Evolutionary conservation across 2,797 vertebrate species (phyloP).

Genomic region (Dendrocincla tyrannina): DNA sequence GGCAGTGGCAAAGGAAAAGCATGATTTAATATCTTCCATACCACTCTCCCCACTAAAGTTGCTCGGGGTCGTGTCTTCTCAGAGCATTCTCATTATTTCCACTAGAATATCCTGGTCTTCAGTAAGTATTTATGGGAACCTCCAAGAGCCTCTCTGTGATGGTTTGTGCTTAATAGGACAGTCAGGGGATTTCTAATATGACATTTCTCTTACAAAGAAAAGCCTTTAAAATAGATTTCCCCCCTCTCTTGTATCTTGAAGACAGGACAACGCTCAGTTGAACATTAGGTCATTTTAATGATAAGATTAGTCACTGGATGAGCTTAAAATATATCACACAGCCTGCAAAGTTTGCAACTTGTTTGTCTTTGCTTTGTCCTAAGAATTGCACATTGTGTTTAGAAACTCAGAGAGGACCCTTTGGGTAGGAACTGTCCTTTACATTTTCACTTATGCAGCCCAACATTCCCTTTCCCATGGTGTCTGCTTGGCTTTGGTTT

Average conservation of each 20-base stretch:
- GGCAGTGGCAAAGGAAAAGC: slow-evolving; percentile 56
- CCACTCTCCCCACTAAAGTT: neutral
- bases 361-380: slow-evolving; percentile 24
- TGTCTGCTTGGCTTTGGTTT: slow-evolving; percentile 55
- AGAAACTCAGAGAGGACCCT: slow-evolving; percentile 16
- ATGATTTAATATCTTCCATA: slow-evolving; percentile 55
- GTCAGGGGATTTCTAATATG: neutral
- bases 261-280: slow-evolving; percentile 31
- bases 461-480: slow-evolving; percentile 22
- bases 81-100: slow-evolving; percentile 43
- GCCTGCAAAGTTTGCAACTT: neutral
- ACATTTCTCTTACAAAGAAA: neutral
- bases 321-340: slow-evolving; percentile 22
- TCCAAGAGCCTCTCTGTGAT: neutral
- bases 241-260: neutral
- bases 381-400: neutral
- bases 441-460: slow-evolving; percentile 21
- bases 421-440: slow-evolving; percentile 37
- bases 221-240: neutral
- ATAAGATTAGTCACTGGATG: slow-evolving; percentile 19
- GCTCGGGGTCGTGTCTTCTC: slow-evolving; percentile 15
- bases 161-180: neutral
- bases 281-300: slow-evolving; percentile 47
- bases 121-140: neutral
- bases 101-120: neutral